A percentile compares a stretch with the other conserved stretches of the same genome.
Evolutionary conservation across 2,888 invertebrate genomes (phyloP).

Genomic region (Acronicta alni): DNA sequence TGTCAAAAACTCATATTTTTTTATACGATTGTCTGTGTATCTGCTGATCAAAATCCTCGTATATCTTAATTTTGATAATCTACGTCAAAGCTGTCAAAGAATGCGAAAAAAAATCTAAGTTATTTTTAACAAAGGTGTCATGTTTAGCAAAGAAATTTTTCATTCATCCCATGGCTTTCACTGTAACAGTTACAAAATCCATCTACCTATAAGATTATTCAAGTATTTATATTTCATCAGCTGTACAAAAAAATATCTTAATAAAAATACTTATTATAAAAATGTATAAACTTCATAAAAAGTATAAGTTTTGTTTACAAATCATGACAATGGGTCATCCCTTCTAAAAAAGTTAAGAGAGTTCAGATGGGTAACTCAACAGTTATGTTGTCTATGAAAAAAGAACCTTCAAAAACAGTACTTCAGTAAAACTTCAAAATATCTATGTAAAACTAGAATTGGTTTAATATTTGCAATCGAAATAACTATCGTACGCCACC

Average conservation of each 20-base stretch:
- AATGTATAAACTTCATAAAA: conserved; percentile 46
- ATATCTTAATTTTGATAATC: too few relatives aligned
- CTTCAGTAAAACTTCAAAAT: too few relatives aligned
- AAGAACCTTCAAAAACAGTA: too few relatives aligned
- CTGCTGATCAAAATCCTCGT: too few relatives aligned
- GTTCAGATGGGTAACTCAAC: conserved; percentile 31
- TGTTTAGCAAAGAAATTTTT: conserved; percentile 10
- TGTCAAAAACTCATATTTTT: too few relatives aligned
- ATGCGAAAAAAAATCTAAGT: too few relatives aligned
- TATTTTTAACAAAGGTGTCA: conserved; percentile 1
- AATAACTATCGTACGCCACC: too few relatives aligned
- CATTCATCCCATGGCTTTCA: not conserved
- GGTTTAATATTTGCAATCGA: conserved; percentile 11
- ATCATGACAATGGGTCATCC: conserved; percentile 34
- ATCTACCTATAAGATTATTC: conserved; percentile 34
- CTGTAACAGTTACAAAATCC: conserved; percentile 13
- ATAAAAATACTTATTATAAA: conserved; percentile 48
- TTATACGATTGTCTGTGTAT: too few relatives aligned
- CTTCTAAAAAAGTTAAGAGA: conserved; percentile 40
- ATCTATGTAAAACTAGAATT: too few relatives aligned
- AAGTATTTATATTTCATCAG: conserved; percentile 19
- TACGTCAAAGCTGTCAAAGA: too few relatives aligned
- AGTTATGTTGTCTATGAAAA: too few relatives aligned
- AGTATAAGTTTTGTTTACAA: conserved; percentile 33
- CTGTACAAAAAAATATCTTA: conserved; percentile 28